These are phyloP conservation scores for Sus cebifrons DNA, from an alignment of 2,797 vertebrate genomes.

Conservation along the genomic window DNA sequence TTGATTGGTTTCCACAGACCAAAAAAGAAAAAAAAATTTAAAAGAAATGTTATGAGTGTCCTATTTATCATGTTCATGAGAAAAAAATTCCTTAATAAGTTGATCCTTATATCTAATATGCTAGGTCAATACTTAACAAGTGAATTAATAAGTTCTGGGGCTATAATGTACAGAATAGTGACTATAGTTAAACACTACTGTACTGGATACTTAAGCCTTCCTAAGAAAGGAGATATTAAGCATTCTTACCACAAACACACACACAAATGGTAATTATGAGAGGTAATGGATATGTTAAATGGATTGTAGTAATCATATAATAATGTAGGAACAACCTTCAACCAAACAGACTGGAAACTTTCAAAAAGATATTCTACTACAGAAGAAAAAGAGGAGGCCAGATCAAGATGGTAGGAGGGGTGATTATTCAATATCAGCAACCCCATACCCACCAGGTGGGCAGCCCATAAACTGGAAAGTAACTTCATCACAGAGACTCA, in stretches of 20 bases:
- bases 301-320: background rate
- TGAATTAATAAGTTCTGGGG: background rate
- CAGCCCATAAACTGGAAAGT: too few species aligned
- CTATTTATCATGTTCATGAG: background rate
- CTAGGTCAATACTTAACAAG: background rate
- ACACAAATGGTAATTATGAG: background rate
- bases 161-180: background rate
- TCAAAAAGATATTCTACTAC: too few species aligned
- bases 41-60: background rate
- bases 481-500: too few species aligned
- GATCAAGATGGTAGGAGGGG: too few species aligned
- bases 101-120: background rate
- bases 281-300: background rate
- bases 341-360: too few species aligned
- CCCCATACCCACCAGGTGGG: too few species aligned
- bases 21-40: background rate
- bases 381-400: too few species aligned
- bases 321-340: too few species aligned
- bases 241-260: background rate
- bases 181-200: background rate
- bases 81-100: background rate
- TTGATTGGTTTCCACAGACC: background rate
- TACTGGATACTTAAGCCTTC: background rate
- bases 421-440: too few species aligned
- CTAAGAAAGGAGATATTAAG: background rate